Evolutionary conservation across 2,113 vertebrate species (phyloP).

Genomic region (Petrocephalus zakoni): DNA sequence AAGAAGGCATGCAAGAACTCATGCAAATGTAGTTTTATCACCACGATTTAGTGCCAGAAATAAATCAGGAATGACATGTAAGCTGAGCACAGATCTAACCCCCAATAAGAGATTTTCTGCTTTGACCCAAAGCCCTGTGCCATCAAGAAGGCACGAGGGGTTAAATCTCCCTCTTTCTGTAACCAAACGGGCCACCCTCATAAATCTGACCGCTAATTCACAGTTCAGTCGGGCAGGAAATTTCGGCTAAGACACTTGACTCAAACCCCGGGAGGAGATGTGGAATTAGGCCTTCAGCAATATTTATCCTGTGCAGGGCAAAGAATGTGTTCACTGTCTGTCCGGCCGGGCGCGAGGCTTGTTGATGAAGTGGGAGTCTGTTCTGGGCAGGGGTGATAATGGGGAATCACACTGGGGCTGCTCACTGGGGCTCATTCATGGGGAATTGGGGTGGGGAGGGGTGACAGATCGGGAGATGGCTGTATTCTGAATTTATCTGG

Average conservation of each 20-base stretch:
- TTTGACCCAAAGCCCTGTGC: neutral
- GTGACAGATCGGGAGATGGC: slow-evolving; percentile 18
- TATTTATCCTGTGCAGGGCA: slow-evolving; percentile 63
- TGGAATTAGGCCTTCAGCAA: slow-evolving; percentile 66
- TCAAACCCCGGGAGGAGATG: slow-evolving; percentile 36
- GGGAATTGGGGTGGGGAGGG: neutral
- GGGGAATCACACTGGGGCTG: slow-evolving; percentile 24
- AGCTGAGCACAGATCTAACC: neutral
- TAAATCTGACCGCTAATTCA: slow-evolving; percentile 59
- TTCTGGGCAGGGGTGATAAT: slow-evolving; percentile 39
- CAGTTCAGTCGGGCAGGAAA: slow-evolving; percentile 55
- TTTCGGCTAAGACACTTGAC: slow-evolving; percentile 46
- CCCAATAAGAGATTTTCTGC: neutral
- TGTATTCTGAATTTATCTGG: slow-evolving; percentile 43
- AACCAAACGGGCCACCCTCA: slow-evolving; percentile 55
- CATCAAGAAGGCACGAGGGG: neutral
- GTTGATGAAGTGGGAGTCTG: slow-evolving; percentile 50
- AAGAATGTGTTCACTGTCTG: slow-evolving; percentile 66
- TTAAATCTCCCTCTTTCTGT: slow-evolving; percentile 32
- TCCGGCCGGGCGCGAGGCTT: slow-evolving; percentile 49
- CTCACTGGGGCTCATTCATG: slow-evolving; percentile 37
- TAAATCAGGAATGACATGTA: neutral
- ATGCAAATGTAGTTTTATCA: neutral
- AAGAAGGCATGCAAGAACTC: neutral
- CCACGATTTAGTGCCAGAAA: neutral